Percentiles rank a stretch among this genome's conserved stretches.
Conservation (phyloP, 1,140 invertebrate genomes). For the Saccostrea glomerata region DNA sequence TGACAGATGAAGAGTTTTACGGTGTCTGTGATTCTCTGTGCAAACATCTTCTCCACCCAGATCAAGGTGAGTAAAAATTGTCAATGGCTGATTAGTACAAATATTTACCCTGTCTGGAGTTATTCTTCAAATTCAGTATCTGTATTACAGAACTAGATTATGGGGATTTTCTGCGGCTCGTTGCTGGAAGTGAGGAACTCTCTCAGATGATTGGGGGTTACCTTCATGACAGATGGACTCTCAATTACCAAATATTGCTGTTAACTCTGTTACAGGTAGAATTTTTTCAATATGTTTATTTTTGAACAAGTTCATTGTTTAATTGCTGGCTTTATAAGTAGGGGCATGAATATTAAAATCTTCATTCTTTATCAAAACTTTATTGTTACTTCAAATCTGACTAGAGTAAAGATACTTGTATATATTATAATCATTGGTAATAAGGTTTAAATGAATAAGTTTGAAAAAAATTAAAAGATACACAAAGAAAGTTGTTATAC, state of each 20-base stretch:
- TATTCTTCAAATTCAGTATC: neutral
- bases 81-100: neutral
- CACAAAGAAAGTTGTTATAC: no score
- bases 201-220: neutral
- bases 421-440: no score
- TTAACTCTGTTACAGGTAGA: neutral
- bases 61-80: slow-evolving; percentile 6
- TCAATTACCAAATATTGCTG: neutral
- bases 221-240: neutral
- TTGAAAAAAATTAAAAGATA: no score
- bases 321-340: no score
- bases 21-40: neutral
- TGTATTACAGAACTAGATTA: slow-evolving; percentile 3
- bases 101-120: neutral
- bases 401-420: no score
- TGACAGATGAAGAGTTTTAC: slow-evolving; percentile 1
- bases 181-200: neutral
- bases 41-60: neutral
- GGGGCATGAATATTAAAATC: no score
- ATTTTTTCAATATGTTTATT: neutral
- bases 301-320: no score
- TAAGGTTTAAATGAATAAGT: no score
- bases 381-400: no score
- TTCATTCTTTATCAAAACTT: no score
- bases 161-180: neutral